Evolutionary conservation across 2,888 invertebrate species (phyloP), one percentile per base, ranked within the genome.

Genomic region (Acrobasis consociella): DNA sequence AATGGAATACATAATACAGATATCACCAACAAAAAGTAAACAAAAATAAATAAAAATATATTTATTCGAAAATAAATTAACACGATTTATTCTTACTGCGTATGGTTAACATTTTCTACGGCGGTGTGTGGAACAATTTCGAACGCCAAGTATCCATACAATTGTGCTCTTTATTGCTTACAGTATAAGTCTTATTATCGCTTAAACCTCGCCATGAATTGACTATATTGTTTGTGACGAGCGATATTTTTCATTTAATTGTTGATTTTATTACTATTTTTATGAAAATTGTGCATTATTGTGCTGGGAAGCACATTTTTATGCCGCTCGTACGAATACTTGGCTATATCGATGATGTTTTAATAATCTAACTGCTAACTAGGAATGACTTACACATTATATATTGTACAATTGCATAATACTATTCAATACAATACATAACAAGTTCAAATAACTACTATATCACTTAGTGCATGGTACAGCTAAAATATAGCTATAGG

Each of bases 51-150:
- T 78, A 80, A 76, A 77, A 73, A 66, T 67, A 66, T 76, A 75
- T 80, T 81, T 79, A 78, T 80, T 78, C 66, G 68, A 77, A 79
- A 83, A 82, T 83, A 84, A 84, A 83, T 83, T 82, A 82, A 83
- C 77, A 81, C 71, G 77, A 77, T 80, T 70, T 73, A 71, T 66
- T 69, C 65, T 67, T 74, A 74, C 72, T 53, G 42, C 16, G 76
- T 73, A 78, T 73, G 79, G 77, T 72, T 53, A 76, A 77, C 68
- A 71, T 75, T 76, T 75, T 82, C 78, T 78, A 78, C 79, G 55
- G 52, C 52, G 11, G 69, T 69, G 67, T 71, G 70, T 74, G 77
- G 76, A 79, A 80, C 73, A 73, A 69, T 31, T 63, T 72, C 71
- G 65, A 60, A 62, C 68, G 65, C 63, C 55, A 56, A 9, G 16